phyloP scores from a whole-genome alignment of 2,113 vertebrate species.

The Halichoerus grypus region DNA sequence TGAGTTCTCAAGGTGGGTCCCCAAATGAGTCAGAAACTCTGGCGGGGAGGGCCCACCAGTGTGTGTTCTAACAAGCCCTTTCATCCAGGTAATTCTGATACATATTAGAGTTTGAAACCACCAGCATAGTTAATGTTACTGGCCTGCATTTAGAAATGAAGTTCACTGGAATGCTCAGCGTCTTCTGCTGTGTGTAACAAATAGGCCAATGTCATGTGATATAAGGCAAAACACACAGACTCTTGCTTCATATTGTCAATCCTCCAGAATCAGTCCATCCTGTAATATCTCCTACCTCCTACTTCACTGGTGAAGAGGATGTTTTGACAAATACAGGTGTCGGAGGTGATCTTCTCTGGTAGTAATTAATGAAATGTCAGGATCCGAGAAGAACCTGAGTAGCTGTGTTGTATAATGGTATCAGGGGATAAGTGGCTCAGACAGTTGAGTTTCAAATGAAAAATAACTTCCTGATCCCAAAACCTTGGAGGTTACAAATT shows the following conservation, averaged over 20 bases:
- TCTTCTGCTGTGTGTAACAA: constrained; percentile 18
- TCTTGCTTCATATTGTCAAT: constrained; percentile 9
- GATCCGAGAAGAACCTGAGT: constrained; percentile 53
- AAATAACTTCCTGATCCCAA: constrained; percentile 15
- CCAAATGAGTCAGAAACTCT: constrained; percentile 1
- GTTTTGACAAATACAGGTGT: constrained; percentile 23
- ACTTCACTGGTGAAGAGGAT: constrained; percentile 52
- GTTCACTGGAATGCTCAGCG: background rate
- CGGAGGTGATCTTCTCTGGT: constrained; percentile 2
- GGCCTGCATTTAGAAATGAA: constrained; percentile 15
- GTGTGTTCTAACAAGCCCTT: background rate
- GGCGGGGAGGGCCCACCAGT: rapidly evolving
- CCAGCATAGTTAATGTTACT: background rate
- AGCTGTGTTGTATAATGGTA: background rate
- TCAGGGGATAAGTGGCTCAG: constrained; percentile 49
- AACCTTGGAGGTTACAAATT: constrained; percentile 59
- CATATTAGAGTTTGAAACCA: background rate
- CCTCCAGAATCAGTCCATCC: background rate
- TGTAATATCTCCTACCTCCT: background rate
- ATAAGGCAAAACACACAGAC: background rate
- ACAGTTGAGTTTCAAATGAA: constrained; percentile 69
- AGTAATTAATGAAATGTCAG: constrained; percentile 23
- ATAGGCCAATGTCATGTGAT: background rate
- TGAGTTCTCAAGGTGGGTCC: background rate
- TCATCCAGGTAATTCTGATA: background rate